These are phyloP conservation scores for Ennomos erosarius DNA, from an alignment of 2,888 invertebrate genomes.

Conservation along the genomic window DNA sequence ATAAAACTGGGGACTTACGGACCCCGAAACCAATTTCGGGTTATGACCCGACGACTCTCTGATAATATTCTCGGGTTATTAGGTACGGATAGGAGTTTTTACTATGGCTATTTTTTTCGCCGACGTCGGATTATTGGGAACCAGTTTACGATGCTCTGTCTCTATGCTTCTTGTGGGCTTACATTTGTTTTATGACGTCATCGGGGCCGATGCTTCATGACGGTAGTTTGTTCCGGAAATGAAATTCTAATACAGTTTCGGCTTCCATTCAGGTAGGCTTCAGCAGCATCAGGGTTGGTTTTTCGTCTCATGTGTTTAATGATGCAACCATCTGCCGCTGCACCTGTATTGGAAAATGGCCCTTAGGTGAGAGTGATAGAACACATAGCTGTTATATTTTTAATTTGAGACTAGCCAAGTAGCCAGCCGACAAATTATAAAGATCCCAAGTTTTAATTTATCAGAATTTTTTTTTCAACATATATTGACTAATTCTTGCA, in stretches of 20 bases:
- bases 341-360: too few species aligned
- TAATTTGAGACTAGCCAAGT: too few species aligned
- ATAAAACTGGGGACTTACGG: conserved; percentile 86
- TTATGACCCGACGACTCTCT: conserved; percentile 86
- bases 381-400: too few species aligned
- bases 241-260: conserved; percentile 31
- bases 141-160: conserved; percentile 74
- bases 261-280: not conserved
- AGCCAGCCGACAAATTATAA: too few species aligned
- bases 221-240: conserved; percentile 40
- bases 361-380: too few species aligned
- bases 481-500: too few species aligned
- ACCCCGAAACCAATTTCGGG: conserved; percentile 86
- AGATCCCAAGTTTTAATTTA: too few species aligned
- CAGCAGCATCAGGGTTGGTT: too few species aligned
- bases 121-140: conserved; percentile 81
- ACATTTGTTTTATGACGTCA: conserved; percentile 77
- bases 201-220: conserved; percentile 47
- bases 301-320: too few species aligned
- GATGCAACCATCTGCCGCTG: too few species aligned
- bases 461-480: too few species aligned
- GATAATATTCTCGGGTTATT: conserved; percentile 86
- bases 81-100: conserved; percentile 85
- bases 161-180: conserved; percentile 60
- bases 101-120: conserved; percentile 85